Conservation (phyloP, 1,140 invertebrate genomes). For the Harpegnathos saltator region DNA sequence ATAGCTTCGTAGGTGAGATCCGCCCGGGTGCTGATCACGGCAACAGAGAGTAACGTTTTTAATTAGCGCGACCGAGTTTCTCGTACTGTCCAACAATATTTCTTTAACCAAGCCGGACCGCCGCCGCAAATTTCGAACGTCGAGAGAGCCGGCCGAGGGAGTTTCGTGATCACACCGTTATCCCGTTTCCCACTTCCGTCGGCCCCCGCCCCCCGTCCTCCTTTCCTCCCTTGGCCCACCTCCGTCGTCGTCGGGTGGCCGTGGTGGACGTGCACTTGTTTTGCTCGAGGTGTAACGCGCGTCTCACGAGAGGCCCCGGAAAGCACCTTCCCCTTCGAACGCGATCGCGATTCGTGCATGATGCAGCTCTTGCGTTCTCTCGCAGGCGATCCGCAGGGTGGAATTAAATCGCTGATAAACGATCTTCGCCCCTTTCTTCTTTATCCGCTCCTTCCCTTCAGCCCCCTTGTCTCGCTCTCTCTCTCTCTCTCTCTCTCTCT, state of each 20-base stretch:
- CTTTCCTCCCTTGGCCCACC: too few species aligned
- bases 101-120: background rate
- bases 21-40: background rate
- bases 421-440: background rate
- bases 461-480: too few species aligned
- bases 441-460: too few species aligned
- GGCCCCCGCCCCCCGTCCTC: too few species aligned
- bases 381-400: constrained; percentile 15
- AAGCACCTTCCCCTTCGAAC: constrained; percentile 40
- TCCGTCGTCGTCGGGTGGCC: too few species aligned
- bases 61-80: constrained; percentile 1
- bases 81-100: background rate
- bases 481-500: too few species aligned
- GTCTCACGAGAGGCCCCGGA: constrained; percentile 22
- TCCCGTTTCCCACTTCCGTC: background rate
- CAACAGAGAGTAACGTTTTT: background rate
- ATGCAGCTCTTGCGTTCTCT: constrained; percentile 9
- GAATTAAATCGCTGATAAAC: constrained; percentile 16
- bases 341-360: constrained; percentile 25
- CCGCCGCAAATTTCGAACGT: constrained; percentile 39
- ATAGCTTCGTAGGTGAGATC: background rate
- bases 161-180: constrained; percentile 32
- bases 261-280: constrained; percentile 44
- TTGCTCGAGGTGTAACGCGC: constrained; percentile 40
- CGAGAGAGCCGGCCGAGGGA: constrained; percentile 17